Conservation (phyloP, 2,113 vertebrate species). For the Crotalus horridus region DNA sequence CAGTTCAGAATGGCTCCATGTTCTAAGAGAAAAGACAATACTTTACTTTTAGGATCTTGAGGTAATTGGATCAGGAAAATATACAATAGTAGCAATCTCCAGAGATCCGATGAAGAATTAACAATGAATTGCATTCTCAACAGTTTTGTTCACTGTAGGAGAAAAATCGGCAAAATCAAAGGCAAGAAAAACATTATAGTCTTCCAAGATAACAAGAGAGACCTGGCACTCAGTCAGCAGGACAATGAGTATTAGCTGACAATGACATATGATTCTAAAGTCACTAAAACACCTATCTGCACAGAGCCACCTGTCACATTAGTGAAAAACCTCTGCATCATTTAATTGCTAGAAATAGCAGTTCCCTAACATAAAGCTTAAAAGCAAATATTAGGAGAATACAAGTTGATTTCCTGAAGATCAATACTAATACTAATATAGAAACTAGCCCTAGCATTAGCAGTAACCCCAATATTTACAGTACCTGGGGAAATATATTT, state of each 20-base stretch:
- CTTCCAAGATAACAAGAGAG: conserved; percentile 24
- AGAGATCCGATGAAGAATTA: conserved; percentile 19
- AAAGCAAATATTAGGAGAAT: not conserved
- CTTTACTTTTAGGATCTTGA: not conserved
- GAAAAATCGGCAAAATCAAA: conserved; percentile 33
- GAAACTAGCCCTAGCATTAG: no score
- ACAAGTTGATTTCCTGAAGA: not conserved
- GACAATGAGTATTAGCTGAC: conserved; percentile 38
- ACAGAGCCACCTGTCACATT: conserved; percentile 52
- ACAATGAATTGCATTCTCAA: conserved; percentile 19
- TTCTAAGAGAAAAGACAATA: not conserved
- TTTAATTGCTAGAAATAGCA: not conserved
- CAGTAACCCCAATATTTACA: no score
- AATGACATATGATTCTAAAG: conserved; percentile 44
- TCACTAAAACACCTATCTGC: conserved; percentile 41
- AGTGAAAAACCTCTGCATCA: conserved; percentile 40
- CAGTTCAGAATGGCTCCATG: not conserved
- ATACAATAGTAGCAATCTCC: conserved; percentile 8
- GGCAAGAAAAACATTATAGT: not conserved
- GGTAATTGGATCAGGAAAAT: not conserved
- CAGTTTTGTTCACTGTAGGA: conserved; percentile 44
- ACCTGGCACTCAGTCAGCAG: conserved; percentile 43
- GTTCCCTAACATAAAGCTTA: not conserved
- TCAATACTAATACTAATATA: no score
- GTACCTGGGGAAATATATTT: not conserved